phyloP scores from a whole-genome alignment of 2,113 vertebrate genomes.

The Progne subis region DNA sequence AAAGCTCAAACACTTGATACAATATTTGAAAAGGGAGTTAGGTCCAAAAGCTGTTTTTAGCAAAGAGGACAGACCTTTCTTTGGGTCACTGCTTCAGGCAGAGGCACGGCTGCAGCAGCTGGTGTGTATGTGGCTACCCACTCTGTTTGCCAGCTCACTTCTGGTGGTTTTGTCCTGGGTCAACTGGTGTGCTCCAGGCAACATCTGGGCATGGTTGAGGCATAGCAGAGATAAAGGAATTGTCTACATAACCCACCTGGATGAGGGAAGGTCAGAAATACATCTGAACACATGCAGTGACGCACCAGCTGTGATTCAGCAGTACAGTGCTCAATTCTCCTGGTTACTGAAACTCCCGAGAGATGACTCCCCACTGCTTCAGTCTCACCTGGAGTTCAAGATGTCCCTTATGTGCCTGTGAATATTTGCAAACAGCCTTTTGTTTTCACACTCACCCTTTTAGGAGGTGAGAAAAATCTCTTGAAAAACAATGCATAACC shows the following conservation, averaged over 20 bases:
- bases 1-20: neutral
- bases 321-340: neutral
- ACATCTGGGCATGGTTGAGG: neutral
- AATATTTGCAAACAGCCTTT: neutral
- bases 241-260: neutral
- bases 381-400: neutral
- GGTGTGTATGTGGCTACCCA: too few species aligned
- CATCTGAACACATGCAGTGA: neutral
- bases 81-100: neutral
- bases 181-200: fast-evolving
- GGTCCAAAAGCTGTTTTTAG: neutral
- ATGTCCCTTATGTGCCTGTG: neutral
- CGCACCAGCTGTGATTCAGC: neutral
- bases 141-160: neutral
- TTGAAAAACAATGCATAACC: neutral
- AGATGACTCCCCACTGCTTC: neutral
- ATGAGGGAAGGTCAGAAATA: neutral
- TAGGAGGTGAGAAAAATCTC: neutral
- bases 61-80: neutral
- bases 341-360: neutral
- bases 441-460: neutral
- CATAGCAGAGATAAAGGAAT: neutral
- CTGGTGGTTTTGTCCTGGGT: neutral
- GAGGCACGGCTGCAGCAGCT: too few species aligned
- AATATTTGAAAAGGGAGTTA: neutral